Evolutionary conservation across 2,113 vertebrate species (phyloP), one percentile per base, ranked within the genome.

Genomic region (Mesocricetus auratus): DNA sequence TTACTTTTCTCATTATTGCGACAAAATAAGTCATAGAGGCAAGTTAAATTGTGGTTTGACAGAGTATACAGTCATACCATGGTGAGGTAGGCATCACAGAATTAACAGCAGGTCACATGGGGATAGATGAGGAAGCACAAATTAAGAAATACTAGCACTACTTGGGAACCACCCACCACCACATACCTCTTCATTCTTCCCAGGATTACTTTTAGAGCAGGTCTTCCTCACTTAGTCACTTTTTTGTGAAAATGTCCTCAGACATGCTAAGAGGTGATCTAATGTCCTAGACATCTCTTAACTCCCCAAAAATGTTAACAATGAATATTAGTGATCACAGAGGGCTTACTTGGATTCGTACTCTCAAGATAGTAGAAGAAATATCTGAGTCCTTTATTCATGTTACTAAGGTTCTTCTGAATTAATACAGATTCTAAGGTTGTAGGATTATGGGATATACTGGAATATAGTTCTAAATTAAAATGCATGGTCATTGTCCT

Each of bases 101-200:
- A 8, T 66, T 69, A 10, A n/a, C 29, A 24, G 3, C 9, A 69
- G 19, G 29, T 53, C 85, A 68, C 31, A 53, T 50, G 6, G 2
- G 5, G 21, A 53, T 69, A 11, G 45, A 36, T 0, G 5, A 69
- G 33, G 85, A 53, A 24, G 13, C 8, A 85, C 13, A 64, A 45
- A 31, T 21, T 26, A 10, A 69, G 85, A 53, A 62, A 69, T 26
- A n/a, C 7, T n/a, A n/a, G 26, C 29, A 68, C 42, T 47, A 45
- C 9, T 2, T 64, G 39, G 26, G 7, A 62, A 26, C 0, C 11
- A 0, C 3, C 56, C 12, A 3, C 5, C 8, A 2, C 13, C 22
- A 22, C 3, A 29, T 3, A 42, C 12, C 15, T 29, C 12, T n/a
- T 69, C 21, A 87, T 53, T n/a, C 26, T 69, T 68, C 47, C 21